These are phyloP conservation scores for Periophthalmodon schlosseri DNA, from an alignment of 2,113 vertebrate species.

Conservation along the genomic window DNA sequence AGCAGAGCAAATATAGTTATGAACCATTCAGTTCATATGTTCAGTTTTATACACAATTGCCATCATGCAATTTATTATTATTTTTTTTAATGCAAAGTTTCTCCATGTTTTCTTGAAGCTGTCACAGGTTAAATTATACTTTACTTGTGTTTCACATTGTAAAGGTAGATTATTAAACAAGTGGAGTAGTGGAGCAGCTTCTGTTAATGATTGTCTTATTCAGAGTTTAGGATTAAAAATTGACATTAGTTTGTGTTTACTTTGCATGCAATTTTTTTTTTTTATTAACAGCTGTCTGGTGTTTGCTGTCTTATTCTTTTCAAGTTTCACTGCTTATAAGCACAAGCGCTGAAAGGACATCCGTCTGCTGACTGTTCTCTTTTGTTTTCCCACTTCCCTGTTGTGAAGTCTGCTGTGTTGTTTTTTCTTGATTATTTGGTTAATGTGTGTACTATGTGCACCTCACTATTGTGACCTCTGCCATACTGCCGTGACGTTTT, in stretches of 20 bases:
- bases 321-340: conserved; percentile 38
- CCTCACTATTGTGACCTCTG: background rate
- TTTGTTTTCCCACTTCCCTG: conserved; percentile 51
- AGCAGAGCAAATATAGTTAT: too few relatives aligned
- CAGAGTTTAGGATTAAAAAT: too few relatives aligned
- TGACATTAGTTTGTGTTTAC: background rate
- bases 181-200: background rate
- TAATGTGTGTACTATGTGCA: background rate
- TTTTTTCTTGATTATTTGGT: background rate
- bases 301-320: conserved; percentile 56
- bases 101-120: background rate
- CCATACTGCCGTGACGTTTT: background rate
- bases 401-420: conserved; percentile 24
- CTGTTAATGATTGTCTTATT: background rate
- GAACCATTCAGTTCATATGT: too few relatives aligned
- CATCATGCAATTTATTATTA: too few relatives aligned
- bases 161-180: background rate
- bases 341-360: conserved; percentile 32
- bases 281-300: conserved; percentile 39
- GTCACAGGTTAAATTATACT: background rate
- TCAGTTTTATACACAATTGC: too few relatives aligned
- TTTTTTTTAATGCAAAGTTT: background rate
- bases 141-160: background rate
- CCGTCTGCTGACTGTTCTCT: conserved; percentile 58
- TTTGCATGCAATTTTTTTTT: background rate